These are phyloP conservation scores for Archips crataeganus DNA, from an alignment of 2,888 invertebrate genomes.

Conservation along the genomic window DNA sequence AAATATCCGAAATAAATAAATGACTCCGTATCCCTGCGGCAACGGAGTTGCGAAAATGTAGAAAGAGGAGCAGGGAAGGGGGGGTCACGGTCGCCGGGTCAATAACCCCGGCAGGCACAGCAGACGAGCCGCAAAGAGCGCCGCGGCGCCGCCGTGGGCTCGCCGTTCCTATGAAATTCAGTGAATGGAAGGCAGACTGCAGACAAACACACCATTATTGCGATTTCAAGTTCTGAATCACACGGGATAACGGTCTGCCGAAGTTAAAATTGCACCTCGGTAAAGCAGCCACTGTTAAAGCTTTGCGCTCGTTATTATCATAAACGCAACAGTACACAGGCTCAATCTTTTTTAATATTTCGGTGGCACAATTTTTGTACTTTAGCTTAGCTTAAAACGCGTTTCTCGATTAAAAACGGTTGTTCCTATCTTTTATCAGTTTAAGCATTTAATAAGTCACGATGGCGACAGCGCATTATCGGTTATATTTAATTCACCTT, in stretches of 20 bases:
- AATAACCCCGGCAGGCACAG: slow-evolving; percentile 67
- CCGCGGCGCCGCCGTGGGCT: slow-evolving; percentile 57
- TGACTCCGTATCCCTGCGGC: slow-evolving; percentile 34
- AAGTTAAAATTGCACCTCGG: slow-evolving; percentile 39
- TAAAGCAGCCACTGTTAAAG: slow-evolving; percentile 31
- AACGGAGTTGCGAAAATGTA: slow-evolving; percentile 50
- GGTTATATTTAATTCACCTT: slow-evolving; percentile 5
- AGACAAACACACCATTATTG: slow-evolving; percentile 47
- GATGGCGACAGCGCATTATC: neutral
- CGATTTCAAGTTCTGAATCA: slow-evolving; percentile 44
- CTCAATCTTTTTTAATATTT: slow-evolving; percentile 10
- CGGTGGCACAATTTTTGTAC: neutral
- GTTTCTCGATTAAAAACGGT: neutral
- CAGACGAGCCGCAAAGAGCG: slow-evolving; percentile 55
- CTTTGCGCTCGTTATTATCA: slow-evolving; percentile 30
- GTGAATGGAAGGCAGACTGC: slow-evolving; percentile 52
- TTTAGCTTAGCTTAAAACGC: neutral
- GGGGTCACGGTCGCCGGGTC: slow-evolving; percentile 79
- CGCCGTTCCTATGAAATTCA: slow-evolving; percentile 56
- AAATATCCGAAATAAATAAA: slow-evolving; percentile 30
- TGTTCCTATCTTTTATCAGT: neutral
- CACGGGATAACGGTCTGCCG: slow-evolving; percentile 42
- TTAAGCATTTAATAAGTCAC: neutral
- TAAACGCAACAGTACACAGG: slow-evolving; percentile 8
- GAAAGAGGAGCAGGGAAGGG: slow-evolving; percentile 46